Conservation (phyloP, 2,888 invertebrate genomes). For the Tachina fera region DNA sequence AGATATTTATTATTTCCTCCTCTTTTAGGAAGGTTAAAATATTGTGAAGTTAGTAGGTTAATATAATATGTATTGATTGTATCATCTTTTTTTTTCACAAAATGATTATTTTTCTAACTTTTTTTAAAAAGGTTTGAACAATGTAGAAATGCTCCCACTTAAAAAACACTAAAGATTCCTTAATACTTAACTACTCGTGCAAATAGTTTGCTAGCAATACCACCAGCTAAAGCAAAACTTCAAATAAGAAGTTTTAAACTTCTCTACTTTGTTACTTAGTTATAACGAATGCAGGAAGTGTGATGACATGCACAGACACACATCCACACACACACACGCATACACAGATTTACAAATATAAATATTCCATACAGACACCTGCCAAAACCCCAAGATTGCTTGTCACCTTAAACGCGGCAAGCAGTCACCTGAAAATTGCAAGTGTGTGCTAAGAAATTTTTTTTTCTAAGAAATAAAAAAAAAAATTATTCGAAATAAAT, state of each 20-base stretch:
- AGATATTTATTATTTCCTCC: too few species aligned
- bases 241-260: slow-evolving; percentile 3
- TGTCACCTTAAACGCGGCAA: slow-evolving; percentile 1
- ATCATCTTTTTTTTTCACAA: too few species aligned
- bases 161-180: neutral
- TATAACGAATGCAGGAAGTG: slow-evolving; percentile 2
- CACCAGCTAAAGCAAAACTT: neutral
- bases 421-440: neutral
- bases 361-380: neutral
- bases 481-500: neutral
- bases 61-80: too few species aligned
- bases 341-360: neutral
- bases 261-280: neutral
- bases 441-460: neutral
- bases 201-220: neutral
- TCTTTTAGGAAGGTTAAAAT: too few species aligned
- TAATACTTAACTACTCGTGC: neutral
- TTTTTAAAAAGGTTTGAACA: too few species aligned
- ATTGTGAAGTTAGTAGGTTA: too few species aligned
- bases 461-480: neutral
- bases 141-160: too few species aligned
- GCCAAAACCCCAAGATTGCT: slow-evolving; percentile 16
- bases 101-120: too few species aligned
- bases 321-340: neutral
- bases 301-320: neutral